These are phyloP conservation scores for Polia nebulosa DNA, from an alignment of 2,888 invertebrate genomes.

Conservation along the genomic window DNA sequence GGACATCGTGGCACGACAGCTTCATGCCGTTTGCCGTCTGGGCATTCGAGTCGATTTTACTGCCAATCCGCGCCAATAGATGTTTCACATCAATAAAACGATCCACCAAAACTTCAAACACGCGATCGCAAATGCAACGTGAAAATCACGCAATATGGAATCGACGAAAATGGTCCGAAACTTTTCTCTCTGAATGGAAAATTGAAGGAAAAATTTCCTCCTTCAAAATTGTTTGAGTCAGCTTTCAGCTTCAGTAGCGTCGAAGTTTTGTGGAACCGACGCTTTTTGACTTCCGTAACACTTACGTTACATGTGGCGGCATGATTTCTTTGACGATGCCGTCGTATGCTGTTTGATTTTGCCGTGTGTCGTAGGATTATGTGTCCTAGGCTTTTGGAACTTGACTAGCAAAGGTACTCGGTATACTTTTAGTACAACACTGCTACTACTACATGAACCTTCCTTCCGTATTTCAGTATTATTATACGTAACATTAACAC, in stretches of 20 bases:
- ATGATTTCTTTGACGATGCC: slow-evolving; percentile 16
- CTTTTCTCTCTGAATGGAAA: slow-evolving; percentile 7
- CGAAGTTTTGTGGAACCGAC: slow-evolving; percentile 13
- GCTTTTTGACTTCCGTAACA: slow-evolving; percentile 10
- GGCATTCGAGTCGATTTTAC: too few species aligned
- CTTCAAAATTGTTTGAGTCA: slow-evolving; percentile 8
- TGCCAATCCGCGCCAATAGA: too few species aligned
- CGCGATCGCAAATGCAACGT: slow-evolving; percentile 13
- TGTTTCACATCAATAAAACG: not conserved
- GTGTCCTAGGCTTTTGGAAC: too few species aligned
- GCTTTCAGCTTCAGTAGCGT: slow-evolving; percentile 21
- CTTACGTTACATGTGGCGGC: slow-evolving; percentile 7
- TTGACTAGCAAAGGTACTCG: too few species aligned
- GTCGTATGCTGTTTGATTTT: not conserved
- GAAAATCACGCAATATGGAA: slow-evolving; percentile 17
- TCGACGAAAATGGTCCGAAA: slow-evolving; percentile 11
- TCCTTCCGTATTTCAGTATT: too few species aligned
- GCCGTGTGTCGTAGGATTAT: too few species aligned
- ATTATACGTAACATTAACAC: too few species aligned
- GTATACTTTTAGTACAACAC: too few species aligned
- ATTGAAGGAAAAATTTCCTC: slow-evolving; percentile 19
- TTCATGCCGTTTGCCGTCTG: too few species aligned
- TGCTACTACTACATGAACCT: too few species aligned
- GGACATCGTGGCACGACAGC: too few species aligned
- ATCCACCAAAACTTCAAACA: slow-evolving; percentile 2